phyloP scores from a whole-genome alignment of 2,113 vertebrate species.

The Plecotus auritus region DNA sequence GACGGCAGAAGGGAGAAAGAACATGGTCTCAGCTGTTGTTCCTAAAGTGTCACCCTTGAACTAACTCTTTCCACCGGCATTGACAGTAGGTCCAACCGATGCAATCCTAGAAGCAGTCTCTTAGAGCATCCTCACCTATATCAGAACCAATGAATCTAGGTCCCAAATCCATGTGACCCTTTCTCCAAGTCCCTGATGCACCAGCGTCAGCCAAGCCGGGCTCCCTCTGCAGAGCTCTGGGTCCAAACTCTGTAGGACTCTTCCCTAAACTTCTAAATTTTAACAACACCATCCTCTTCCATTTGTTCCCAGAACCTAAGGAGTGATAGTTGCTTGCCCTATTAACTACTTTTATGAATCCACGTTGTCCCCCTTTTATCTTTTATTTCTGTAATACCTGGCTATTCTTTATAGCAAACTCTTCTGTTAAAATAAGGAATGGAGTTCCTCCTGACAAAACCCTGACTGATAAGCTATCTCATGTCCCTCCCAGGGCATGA shows the following conservation, averaged over 20 bases:
- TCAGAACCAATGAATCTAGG: background rate
- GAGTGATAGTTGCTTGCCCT: background rate
- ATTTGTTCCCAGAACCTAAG: background rate
- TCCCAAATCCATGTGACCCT: background rate
- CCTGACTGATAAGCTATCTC: background rate
- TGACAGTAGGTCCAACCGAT: background rate
- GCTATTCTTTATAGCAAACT: background rate
- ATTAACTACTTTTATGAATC: background rate
- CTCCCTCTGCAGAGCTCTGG: background rate
- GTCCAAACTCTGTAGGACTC: background rate
- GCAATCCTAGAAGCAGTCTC: background rate
- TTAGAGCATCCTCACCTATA: background rate
- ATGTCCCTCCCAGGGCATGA: background rate
- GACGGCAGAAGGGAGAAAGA: background rate
- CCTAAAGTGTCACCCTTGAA: background rate
- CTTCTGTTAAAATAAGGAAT: background rate
- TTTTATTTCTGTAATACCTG: background rate
- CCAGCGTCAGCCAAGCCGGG: accelerated
- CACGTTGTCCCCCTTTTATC: background rate
- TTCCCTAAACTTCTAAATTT: background rate
- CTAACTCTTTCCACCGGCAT: background rate
- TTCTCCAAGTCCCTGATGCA: background rate
- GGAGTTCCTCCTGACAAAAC: background rate
- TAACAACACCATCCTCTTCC: background rate
- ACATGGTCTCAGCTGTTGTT: background rate